Base-by-base conservation (phyloP, 2,888 invertebrate genomes). In the Lasioglossum lativentre region DNA sequence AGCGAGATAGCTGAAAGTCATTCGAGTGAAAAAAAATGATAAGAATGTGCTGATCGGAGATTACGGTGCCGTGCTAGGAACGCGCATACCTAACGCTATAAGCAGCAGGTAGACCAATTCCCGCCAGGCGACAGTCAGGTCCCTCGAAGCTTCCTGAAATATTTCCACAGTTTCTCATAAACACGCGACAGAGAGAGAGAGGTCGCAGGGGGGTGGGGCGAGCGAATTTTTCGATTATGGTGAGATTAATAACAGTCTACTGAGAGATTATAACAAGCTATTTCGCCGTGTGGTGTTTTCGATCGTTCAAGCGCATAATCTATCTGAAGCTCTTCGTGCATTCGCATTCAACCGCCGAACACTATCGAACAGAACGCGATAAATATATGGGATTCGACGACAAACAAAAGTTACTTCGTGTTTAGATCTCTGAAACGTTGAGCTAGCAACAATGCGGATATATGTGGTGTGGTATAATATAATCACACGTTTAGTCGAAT, bases 21-120 rank as follows among this genome's bases (percentile, higher is more conserved):
- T 78, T 74, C 38, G 38, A 16, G 34, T 23, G 73, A 78, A 72
- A 81, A n/a, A 71, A 72, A 81, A 72, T 78, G 74, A 42, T 59
- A 16, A 80, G 30, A 75, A 70, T 63, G n/a, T n/a, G 40, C 47
- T 68, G 76, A 77, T 45, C 27, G 27, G 8, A 42, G 75, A 47
- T 66, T 30, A 47, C 56, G 45, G 19, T 2, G 4, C 38, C 38
- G 23, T 6, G n/a, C 19, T 12, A 23, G 6, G 1, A n/a, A n/a
- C 27, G 34, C 73, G 34, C 73, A 82, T 95, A 97, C 97, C 96
- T 74, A 97, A 94, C 66, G 97, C 96, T 82, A 97, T 96, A 1
- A 96, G 92, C 86, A 96, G 96, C 82, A 97, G 95, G 90, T 96
- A 96, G 56, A 96, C 90, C 82, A 97, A 95, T 92, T 97, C 96